Evolutionary conservation across 2,113 vertebrate species (phyloP), one percentile per base, ranked within the genome.

Genomic region (Channa maculata): DNA sequence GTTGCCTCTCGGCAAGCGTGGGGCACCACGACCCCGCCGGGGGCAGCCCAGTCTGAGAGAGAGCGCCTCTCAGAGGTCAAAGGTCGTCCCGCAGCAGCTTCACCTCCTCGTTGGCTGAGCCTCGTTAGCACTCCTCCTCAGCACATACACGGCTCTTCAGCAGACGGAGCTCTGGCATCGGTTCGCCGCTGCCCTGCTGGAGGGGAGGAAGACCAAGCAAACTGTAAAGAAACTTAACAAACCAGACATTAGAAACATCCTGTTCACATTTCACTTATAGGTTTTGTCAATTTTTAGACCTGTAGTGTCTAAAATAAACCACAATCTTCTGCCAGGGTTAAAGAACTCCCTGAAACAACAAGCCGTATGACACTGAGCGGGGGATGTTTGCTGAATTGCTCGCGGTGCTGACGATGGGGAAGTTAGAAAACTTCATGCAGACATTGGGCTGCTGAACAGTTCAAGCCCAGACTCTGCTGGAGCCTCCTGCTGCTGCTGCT

Each of bases 81-180:
- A 86, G 90, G 81, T 89, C 87, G 64, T 5, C 76, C 48, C 1
- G 68, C 68, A 75, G 77, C 65, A 78, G 77, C 78, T 87, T 80
- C 77, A 83, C 76, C 85, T 80, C 82, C 75, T 79, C 9, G 77
- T 39, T 72, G 75, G 65, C 71, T 77, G 61, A 55, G 84, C 68
- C 83, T 90, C 71, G 83, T 91, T 88, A 88, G 74, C 81, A 64
- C 77, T 83, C 70, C 69, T 73, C 84, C 67, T 87, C 69, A 43
- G 13, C 75, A 61, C 59, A 24, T 41, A 12, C 45, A 64, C 75
- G 39, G 39, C 80, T 85, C 77, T 60, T 81, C 82, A 41, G 70
- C 82, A 80, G 82, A 70, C 70, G 2, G 82, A 65, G 81, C 79
- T 43, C 86, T 86, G 88, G 86, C 84, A 80, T 61, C 12, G 46